phyloP scores from a whole-genome alignment of 1,140 invertebrate genomes.

The Sitophilus oryzae region DNA sequence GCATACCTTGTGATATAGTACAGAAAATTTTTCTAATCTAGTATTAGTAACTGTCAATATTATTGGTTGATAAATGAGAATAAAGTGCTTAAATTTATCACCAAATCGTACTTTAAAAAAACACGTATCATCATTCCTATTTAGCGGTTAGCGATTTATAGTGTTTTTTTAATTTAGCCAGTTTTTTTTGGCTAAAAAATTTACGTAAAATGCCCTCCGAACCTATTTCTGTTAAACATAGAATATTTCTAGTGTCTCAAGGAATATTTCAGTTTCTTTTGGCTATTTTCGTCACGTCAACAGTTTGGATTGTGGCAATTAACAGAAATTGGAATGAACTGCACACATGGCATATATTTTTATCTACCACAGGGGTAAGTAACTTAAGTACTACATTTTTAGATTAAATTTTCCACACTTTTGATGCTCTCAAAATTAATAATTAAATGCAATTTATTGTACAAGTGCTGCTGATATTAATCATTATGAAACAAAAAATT shows the following conservation, averaged over 20 bases:
- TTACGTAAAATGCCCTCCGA: not conserved
- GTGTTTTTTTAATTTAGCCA: not conserved
- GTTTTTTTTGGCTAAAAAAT: not conserved
- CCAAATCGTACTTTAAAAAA: not conserved
- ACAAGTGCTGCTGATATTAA: no score
- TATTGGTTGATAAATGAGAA: not conserved
- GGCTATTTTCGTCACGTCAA: conserved; percentile 11
- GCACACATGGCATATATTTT: conserved; percentile 19
- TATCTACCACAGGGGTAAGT: conserved; percentile 17
- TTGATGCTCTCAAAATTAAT: no score
- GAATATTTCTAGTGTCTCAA: conserved; percentile 8
- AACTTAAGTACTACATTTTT: not conserved
- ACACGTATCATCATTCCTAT: no score
- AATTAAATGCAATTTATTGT: not conserved
- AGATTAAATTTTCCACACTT: no score
- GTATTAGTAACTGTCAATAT: no score
- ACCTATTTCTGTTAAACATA: conserved; percentile 6
- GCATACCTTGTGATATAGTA: no score
- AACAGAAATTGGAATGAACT: conserved; percentile 1
- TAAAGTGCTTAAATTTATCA: not conserved
- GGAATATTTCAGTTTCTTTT: conserved; percentile 14
- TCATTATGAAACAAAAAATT: no score
- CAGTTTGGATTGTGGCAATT: conserved; percentile 17
- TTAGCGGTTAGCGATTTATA: no score
- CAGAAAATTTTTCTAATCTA: no score